phyloP scores from a whole-genome alignment of 30 jellyfish, hydroid and myxozoan species.

The Nemopilema nomurai region DNA sequence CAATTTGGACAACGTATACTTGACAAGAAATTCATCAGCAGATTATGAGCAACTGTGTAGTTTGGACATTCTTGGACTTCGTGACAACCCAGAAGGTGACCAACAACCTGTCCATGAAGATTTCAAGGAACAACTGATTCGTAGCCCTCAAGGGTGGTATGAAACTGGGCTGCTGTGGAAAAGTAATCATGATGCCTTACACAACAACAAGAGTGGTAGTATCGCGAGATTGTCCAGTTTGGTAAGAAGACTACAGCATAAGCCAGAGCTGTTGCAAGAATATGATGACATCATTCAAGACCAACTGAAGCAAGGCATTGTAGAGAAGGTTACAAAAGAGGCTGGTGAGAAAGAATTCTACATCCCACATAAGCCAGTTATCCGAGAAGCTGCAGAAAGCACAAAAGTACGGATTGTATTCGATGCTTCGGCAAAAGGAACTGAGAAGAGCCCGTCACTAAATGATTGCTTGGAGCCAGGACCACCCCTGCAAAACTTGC shows the following conservation, averaged over 20 bases:
- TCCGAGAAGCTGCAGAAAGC: conserved; percentile 50
- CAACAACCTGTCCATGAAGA: conserved; percentile 24
- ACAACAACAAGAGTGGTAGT: conserved; percentile 63
- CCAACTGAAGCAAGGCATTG: conserved; percentile 41
- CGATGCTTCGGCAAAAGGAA: conserved; percentile 58
- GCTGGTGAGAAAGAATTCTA: conserved; percentile 30
- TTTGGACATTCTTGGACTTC: conserved; percentile 69
- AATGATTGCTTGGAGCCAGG: conserved; percentile 59
- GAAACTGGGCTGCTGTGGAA: conserved; percentile 65
- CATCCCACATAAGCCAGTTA: conserved; percentile 69
- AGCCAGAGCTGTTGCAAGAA: conserved; percentile 47
- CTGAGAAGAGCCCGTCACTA: conserved; percentile 46
- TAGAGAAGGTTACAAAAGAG: conserved; percentile 35
- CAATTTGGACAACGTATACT: conserved; percentile 13
- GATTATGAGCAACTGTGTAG: conserved; percentile 65
- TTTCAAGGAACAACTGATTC: conserved; percentile 61
- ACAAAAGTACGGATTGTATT: conserved; percentile 45
- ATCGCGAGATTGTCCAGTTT: conserved; percentile 27
- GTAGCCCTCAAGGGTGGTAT: conserved; percentile 55
- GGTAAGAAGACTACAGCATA: conserved; percentile 40
- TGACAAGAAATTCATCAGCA: conserved; percentile 29
- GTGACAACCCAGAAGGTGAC: conserved; percentile 45
- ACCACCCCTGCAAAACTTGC: conserved; percentile 52
- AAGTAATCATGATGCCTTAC: conserved; percentile 6
- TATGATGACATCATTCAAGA: conserved; percentile 43